A percentile compares a stretch with the other conserved stretches of the same genome.
These are phyloP conservation scores for Cabera pusaria DNA, from an alignment of 2,888 invertebrate species.

Conservation along the genomic window DNA sequence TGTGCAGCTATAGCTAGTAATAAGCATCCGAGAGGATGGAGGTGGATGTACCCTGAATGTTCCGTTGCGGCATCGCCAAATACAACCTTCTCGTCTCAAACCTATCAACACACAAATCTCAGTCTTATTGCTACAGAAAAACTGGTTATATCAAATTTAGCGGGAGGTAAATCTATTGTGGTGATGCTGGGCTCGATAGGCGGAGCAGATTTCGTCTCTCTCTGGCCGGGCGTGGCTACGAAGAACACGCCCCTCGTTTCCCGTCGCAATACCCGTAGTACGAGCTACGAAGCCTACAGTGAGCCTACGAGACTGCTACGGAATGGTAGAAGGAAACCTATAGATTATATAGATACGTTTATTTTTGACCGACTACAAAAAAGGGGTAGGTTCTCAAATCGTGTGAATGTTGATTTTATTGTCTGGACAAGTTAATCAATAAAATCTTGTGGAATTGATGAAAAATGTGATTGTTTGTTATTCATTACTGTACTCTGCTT, in stretches of 20 bases:
- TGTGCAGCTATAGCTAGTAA: conserved; percentile 61
- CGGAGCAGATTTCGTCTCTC: conserved; percentile 59
- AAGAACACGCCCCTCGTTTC: conserved; percentile 59
- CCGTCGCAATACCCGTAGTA: conserved; percentile 40
- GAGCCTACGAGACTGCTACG: conserved; percentile 25
- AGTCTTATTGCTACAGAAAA: conserved; percentile 40
- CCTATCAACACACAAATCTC: conserved; percentile 33
- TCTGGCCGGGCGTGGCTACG: conserved; percentile 68
- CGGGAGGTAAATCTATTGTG: conserved; percentile 30
- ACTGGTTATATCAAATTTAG: conserved; percentile 13
- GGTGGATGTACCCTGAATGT: conserved; percentile 50
- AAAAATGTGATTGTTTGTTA: too few relatives aligned
- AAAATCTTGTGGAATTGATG: too few relatives aligned
- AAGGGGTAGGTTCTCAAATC: too few relatives aligned
- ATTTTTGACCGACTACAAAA: too few relatives aligned
- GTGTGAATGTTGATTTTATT: too few relatives aligned
- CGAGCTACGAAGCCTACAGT: conserved; percentile 35
- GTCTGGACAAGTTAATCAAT: too few relatives aligned
- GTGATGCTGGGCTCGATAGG: conserved; percentile 56
- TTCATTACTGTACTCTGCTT: too few relatives aligned
- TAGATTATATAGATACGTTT: too few relatives aligned
- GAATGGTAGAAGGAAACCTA: conserved; percentile 7
- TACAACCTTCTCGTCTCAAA: conserved; percentile 10
- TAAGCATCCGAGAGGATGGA: conserved; percentile 57
- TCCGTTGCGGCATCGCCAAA: conserved; percentile 36